Evolutionary conservation across 1,140 invertebrate species (phyloP), one percentile per base, ranked within the genome.

Genomic region (Elymnias hypermnestra): DNA sequence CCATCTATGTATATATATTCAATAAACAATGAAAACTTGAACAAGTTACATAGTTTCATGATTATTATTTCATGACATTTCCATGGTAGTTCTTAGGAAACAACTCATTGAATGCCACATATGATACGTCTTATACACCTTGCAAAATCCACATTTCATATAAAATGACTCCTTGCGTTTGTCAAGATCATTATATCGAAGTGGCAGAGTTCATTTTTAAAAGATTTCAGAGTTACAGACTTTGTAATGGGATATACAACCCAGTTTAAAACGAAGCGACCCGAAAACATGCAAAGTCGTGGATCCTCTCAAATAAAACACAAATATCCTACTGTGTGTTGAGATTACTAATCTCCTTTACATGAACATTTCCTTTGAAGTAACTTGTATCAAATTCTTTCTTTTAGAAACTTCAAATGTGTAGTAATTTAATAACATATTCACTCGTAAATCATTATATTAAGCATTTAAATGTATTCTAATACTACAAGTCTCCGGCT

Each of bases 221-320:
- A 6, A 12, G n/a, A 14, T 7, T 15, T 2, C n/a, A n/a, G 9
- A 36, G 5, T 2, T 26, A 17, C 2, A 36, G 14, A 15, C 22
- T 47, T 25, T 19, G 46, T 31, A 14, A 18, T 26, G 19, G n/a
- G 13, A 40, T 35, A 39, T 14, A 25, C 22, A 38, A 49, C 46
- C 46, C 38, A 49, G 38, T 49, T 49, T 41, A 41, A 49, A 49
- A 49, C 31, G 46, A 26, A 49, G 46, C 31, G 46, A 49, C 37
- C 38, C 46, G 46, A 41, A 49, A 49, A 49, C 46, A 36, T 41
- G 38, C 37, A 25, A 49, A 49, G 38, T 49, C 31, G 38, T 41
- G 38, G 22, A 23, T 26, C n/a, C 33, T 35, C 25, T 17, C 37
- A 17, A 49, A 47, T 48, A 49, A 36, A 48, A 41, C 19, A 48